Conservation (phyloP, 92 coral and sea anemone species). For the Paramuricea clavata region DNA sequence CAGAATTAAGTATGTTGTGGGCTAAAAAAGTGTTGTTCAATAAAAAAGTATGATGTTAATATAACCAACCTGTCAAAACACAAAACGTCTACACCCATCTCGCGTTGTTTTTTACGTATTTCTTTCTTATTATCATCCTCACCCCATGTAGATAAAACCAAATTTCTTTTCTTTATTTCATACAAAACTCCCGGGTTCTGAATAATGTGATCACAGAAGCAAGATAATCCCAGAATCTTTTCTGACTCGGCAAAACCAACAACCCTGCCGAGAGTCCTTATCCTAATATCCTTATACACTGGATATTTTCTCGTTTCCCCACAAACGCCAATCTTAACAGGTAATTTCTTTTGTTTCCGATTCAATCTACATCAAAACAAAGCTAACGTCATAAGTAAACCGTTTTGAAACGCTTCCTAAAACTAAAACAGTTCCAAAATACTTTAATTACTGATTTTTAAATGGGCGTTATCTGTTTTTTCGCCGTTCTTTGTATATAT, state of each 20-base stretch:
- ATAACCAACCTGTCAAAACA: conserved; percentile 42
- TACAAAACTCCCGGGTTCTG: background rate
- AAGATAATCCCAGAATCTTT: conserved; percentile 21
- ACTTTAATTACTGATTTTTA: no score
- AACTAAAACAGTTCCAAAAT: no score
- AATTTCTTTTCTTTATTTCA: conserved; percentile 17
- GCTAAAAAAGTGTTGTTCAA: no score
- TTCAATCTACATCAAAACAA: conserved; percentile 3
- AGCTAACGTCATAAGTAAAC: background rate
- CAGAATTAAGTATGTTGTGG: no score
- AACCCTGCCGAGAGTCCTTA: conserved; percentile 17
- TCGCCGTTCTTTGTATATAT: no score
- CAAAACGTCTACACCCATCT: conserved; percentile 29
- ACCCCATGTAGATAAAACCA: conserved; percentile 37
- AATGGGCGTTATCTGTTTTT: no score
- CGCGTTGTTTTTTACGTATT: conserved; percentile 17
- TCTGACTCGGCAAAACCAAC: conserved; percentile 25
- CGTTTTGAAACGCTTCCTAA: no score
- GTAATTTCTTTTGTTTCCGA: conserved; percentile 21
- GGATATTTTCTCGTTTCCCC: conserved; percentile 38
- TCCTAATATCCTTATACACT: conserved; percentile 35
- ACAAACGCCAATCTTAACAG: conserved; percentile 45
- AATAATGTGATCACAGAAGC: conserved; percentile 30
- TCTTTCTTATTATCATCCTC: conserved; percentile 6
- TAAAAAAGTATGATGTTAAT: no score